Base-by-base conservation (phyloP, 1,140 invertebrate species). In the Zaprionus capensis region DNA sequence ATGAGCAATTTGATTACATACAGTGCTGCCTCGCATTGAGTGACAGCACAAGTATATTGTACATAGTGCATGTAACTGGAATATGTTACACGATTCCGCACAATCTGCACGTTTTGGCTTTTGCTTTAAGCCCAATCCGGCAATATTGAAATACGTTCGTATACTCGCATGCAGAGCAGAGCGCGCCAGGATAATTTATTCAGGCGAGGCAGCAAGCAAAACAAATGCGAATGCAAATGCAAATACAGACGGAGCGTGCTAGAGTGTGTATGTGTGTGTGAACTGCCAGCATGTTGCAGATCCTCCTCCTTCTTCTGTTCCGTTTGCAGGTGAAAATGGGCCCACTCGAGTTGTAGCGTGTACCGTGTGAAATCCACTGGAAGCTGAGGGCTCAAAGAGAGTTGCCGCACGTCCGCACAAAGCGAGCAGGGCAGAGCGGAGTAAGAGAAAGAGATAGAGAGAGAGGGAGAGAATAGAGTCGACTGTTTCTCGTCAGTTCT, bases 181-280 rank as follows among this genome's bases (percentile, higher is more conserved):
- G 62, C 64, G 70, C 66, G 74, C 73, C 67, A 70, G 76, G 72
- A 85, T 88, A 88, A 88, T 85, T 88, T 88, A 88, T 88, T 79
- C 85, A 80, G 64, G 81, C 85, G 76, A 76, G 79, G 81, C 73
- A 84, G 63, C 69, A 69, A 76, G 57, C 61, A 85, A 71, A 67
- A 58, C 63, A 81, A 73, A 88, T 84, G 78, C 58, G 81, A 90
- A 90, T 88, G 85, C 51, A 78, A 85, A 88, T 90, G 84, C 71
- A 81, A 84, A 88, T 84, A 81, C 67, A 75, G 61, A 86, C 51
- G 56, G 12, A 67, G 53, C 26, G n/a, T 66, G 14, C 24, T 20
- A 5, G 15, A 17, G 38, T 46, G 28, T 38, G 38, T 58, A 34
- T 15, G 46, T 24, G 28, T 63, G 22, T 12, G 57, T 4, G 68